Evolutionary conservation across 2,888 invertebrate species (phyloP), one percentile per base, ranked within the genome.

Genomic region (Exephanes ischioxanthus): DNA sequence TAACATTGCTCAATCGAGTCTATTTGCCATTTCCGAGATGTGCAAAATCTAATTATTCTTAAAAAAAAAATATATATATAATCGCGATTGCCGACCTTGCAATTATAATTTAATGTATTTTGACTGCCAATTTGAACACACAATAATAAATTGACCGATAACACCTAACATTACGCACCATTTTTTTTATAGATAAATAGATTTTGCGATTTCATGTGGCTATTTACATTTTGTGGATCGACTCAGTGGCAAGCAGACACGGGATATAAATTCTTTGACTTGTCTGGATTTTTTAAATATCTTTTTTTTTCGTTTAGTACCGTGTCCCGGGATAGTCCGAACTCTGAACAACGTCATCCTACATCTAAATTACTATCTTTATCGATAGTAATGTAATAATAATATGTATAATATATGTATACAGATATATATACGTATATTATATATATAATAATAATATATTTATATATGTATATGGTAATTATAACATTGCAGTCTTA

Each of bases 401-500:
- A 58, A 73, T 73, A 30, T 58, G 19, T 58, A 41, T 51, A 66
- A 72, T 71, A 68, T 67, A 76, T 45, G 68, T 76, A 82, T 67
- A 77, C 63, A 26, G 30, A 41, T 41, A 41, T 11, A 66, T 11
- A 79, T 51, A 30, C 55, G 66, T 61, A 58, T 51, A 45, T 80
- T 86, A 83, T 68, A 66, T 83, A 80, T 70, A 83, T 63, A 72
- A 75, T 81, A 81, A 80, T 71, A 77, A 81, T 83, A 72, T 80
- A 83, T 70, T 73, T 77, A 83, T 80, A 75, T 78, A 84, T 84
- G 81, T 80, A 86, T 88, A 87, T 85, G 84, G 85, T 88, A 87
- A 87, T 89, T 87, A 87, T 89, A 90, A 89, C 88, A 88, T 89
- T 90, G 89, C 90, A 90, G 90, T 90, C 89, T 90, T 89, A 89